phyloP scores from a whole-genome alignment of 1,140 invertebrate species.

The Teleopsis dalmanni region DNA sequence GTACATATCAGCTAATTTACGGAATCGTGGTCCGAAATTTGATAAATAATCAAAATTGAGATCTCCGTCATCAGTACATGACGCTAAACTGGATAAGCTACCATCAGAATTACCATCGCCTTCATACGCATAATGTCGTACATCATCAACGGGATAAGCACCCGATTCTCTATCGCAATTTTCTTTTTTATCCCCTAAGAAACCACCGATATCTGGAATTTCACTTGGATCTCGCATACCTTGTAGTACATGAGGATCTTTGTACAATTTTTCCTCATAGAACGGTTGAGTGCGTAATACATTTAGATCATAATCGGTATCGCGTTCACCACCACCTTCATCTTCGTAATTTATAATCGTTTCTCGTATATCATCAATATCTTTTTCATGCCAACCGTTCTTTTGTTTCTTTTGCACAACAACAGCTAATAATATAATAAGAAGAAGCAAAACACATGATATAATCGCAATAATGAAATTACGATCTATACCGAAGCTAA shows the following conservation, averaged over 20 bases:
- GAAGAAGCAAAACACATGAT: slow-evolving; percentile 66
- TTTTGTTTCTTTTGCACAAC: slow-evolving; percentile 76
- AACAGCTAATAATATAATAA: slow-evolving; percentile 76
- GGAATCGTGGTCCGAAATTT: slow-evolving; percentile 92
- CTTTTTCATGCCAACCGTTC: slow-evolving; percentile 80
- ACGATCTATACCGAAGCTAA: slow-evolving; percentile 71
- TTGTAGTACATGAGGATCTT: slow-evolving; percentile 33
- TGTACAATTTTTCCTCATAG: slow-evolving; percentile 42
- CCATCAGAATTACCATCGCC: slow-evolving; percentile 89
- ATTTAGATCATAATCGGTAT: slow-evolving; percentile 88
- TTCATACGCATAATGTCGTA: slow-evolving; percentile 93
- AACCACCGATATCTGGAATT: slow-evolving; percentile 81
- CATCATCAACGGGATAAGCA: slow-evolving; percentile 87
- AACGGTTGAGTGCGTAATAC: slow-evolving; percentile 59
- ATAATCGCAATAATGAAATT: slow-evolving; percentile 79
- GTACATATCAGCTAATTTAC: slow-evolving; percentile 96
- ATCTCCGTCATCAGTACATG: slow-evolving; percentile 88
- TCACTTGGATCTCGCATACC: slow-evolving; percentile 28
- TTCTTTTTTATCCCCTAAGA: slow-evolving; percentile 82
- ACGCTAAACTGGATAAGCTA: slow-evolving; percentile 86
- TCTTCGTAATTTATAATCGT: slow-evolving; percentile 97
- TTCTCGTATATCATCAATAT: slow-evolving; percentile 91
- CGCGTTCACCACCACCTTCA: slow-evolving; percentile 92
- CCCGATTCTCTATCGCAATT: slow-evolving; percentile 84
- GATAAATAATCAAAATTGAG: slow-evolving; percentile 96